These are phyloP conservation scores for Symphodus melops DNA, from an alignment of 2,113 vertebrate genomes.

Conservation along the genomic window DNA sequence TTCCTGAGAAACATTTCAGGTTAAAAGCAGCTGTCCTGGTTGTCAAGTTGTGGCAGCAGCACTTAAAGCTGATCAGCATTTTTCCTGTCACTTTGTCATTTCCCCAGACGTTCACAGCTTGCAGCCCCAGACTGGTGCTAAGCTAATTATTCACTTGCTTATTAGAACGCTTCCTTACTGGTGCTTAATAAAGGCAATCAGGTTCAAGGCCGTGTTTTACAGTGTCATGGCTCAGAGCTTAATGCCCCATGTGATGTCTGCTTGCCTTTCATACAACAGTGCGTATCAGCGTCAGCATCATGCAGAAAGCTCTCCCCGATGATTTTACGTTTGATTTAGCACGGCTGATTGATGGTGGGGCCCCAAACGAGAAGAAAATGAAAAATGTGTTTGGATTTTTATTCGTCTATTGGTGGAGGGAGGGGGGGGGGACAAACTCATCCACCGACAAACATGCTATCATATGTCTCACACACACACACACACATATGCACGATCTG, in stretches of 20 bases:
- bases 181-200: constrained; percentile 55
- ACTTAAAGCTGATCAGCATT: constrained; percentile 43
- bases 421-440: constrained; percentile 25
- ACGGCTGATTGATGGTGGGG: constrained; percentile 67
- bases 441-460: constrained; percentile 6
- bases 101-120: constrained; percentile 38
- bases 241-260: constrained; percentile 49
- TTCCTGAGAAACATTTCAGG: background rate
- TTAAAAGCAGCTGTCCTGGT: background rate
- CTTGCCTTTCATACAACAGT: constrained; percentile 54
- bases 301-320: constrained; percentile 37
- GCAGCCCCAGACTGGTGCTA: constrained; percentile 16
- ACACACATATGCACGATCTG: constrained; percentile 7
- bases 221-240: constrained; percentile 30
- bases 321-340: constrained; percentile 69
- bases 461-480: constrained; percentile 27
- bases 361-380: constrained; percentile 53
- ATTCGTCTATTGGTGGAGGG: background rate
- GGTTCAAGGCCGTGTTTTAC: constrained; percentile 43
- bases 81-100: constrained; percentile 58
- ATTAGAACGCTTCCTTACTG: constrained; percentile 57
- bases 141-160: constrained; percentile 48
- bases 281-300: constrained; percentile 41
- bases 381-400: constrained; percentile 52
- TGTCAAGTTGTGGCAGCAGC: constrained; percentile 18